Conservation (phyloP, 2,113 vertebrate genomes). For the Phasianus colchicus region DNA sequence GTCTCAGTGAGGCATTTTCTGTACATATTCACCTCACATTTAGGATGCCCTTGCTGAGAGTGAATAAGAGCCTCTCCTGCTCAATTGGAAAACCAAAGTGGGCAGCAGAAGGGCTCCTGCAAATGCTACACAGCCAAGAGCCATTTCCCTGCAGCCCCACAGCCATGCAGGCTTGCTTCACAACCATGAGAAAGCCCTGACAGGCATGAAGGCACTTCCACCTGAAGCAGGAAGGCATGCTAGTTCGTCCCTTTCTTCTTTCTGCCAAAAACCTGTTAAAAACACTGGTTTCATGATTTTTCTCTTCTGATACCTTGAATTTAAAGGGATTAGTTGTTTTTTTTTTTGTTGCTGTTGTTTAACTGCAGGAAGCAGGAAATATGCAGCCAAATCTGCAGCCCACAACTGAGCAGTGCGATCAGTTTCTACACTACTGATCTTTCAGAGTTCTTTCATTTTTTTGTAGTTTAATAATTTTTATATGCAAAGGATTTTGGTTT, state of each 20-base stretch:
- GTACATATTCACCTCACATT: background rate
- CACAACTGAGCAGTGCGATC: background rate
- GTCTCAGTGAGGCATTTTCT: background rate
- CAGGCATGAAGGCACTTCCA: background rate
- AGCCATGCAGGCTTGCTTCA: rapidly evolving
- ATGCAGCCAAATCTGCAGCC: background rate
- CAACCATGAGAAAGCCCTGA: background rate
- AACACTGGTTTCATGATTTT: background rate
- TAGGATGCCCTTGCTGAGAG: background rate
- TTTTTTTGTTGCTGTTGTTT: background rate
- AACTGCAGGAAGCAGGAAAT: background rate
- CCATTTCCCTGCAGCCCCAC: background rate
- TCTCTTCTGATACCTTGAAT: background rate
- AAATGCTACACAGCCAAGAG: rapidly evolving
- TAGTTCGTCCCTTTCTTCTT: background rate
- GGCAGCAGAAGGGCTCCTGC: background rate
- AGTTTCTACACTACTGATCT: background rate
- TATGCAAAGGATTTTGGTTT: background rate
- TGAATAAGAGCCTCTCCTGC: background rate
- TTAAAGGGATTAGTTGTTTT: background rate
- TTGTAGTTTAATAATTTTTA: background rate
- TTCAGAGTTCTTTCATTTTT: background rate
- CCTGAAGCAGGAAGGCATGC: background rate
- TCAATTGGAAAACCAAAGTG: rapidly evolving
- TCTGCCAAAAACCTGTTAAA: background rate